Evolutionary conservation across 2,113 vertebrate genomes (phyloP).

Genomic region (Heliornis fulica): DNA sequence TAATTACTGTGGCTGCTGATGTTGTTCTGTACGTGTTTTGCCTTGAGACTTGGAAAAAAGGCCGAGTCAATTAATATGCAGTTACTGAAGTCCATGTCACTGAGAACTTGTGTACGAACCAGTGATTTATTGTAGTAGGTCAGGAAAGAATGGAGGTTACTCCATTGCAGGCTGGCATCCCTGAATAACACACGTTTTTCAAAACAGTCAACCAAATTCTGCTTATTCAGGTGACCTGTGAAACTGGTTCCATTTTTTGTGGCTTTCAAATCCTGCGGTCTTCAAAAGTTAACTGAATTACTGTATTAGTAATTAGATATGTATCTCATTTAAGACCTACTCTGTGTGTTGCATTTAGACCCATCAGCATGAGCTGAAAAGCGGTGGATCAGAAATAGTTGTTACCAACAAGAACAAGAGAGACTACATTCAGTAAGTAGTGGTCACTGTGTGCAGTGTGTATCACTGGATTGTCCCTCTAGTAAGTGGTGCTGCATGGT

Average conservation of each 20-base stretch:
- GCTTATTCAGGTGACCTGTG: background rate
- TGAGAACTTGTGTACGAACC: background rate
- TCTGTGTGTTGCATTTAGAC: conserved; percentile 77
- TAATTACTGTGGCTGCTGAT: background rate
- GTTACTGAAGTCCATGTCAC: background rate
- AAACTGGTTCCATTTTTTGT: background rate
- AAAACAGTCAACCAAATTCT: background rate
- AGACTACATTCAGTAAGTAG: conserved; percentile 95
- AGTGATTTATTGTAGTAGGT: background rate
- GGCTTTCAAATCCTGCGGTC: background rate
- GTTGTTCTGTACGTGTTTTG: background rate
- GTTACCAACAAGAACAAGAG: conserved; percentile 94
- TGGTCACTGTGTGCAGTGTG: background rate
- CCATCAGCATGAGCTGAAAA: conserved; percentile 92
- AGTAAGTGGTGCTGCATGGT: background rate
- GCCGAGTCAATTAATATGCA: background rate
- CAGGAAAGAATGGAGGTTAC: background rate
- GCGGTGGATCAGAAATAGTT: conserved; percentile 86
- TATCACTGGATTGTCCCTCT: background rate
- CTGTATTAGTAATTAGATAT: too few relatives aligned
- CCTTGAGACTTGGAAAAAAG: background rate
- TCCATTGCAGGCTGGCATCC: background rate
- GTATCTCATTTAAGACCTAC: background rate
- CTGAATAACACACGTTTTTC: background rate
- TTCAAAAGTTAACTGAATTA: background rate